phyloP scores from a whole-genome alignment of 2,113 vertebrate species.

The Chlorodrepanis virens region DNA sequence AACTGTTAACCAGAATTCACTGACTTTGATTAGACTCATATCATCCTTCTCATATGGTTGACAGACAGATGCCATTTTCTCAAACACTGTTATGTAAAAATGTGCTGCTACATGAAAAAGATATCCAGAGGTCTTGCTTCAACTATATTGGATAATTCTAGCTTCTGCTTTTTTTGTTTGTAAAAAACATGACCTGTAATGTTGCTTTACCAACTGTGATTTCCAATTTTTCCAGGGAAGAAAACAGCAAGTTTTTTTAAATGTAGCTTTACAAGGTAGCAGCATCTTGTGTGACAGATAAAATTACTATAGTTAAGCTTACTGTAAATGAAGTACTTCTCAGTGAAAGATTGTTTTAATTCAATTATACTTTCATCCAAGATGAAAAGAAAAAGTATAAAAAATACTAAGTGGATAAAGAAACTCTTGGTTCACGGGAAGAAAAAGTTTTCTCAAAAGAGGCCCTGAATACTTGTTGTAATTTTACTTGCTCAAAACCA shows the following conservation, averaged over 20 bases:
- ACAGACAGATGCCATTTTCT: background rate
- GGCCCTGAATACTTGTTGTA: background rate
- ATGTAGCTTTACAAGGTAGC: background rate
- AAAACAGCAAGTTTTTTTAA: background rate
- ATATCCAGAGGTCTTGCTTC: background rate
- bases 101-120: background rate
- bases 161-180: background rate
- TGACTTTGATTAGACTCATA: background rate
- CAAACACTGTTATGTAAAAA: background rate
- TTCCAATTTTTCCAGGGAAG: constrained; percentile 13
- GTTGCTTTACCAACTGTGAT: background rate
- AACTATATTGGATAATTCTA: background rate
- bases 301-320: background rate
- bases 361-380: background rate
- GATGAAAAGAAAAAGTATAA: background rate
- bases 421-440: background rate
- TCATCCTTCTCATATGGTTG: background rate
- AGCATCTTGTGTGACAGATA: constrained; percentile 4
- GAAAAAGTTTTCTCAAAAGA: background rate
- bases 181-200: background rate
- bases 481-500: background rate
- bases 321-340: constrained; percentile 20
- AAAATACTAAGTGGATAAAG: background rate
- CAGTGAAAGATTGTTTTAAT: constrained; percentile 18
- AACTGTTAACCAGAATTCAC: background rate